Evolutionary conservation across 1,140 invertebrate genomes (phyloP).

Genomic region (Atopsyche davidsoni): DNA sequence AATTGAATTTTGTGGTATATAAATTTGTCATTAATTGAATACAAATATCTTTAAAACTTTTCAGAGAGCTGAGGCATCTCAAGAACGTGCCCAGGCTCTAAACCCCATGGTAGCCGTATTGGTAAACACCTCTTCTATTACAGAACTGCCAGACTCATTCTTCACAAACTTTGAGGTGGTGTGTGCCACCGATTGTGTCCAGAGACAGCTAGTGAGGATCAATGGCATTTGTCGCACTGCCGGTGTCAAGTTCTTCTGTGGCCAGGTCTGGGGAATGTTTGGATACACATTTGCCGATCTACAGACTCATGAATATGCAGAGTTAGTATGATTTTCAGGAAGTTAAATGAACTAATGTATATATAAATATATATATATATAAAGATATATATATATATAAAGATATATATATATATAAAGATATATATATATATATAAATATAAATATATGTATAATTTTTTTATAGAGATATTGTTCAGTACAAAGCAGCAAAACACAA

Average conservation of each 20-base stretch:
- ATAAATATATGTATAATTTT: neutral
- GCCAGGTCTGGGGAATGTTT: conserved; percentile 90
- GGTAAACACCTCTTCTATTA: conserved; percentile 59
- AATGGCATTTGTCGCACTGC: conserved; percentile 73
- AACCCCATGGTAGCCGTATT: conserved; percentile 90
- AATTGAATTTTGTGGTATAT: too few relatives aligned
- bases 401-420: neutral
- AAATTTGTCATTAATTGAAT: too few relatives aligned
- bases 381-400: too few relatives aligned
- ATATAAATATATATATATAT: too few relatives aligned
- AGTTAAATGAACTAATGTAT: too few relatives aligned
- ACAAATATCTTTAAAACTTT: conserved; percentile 30
- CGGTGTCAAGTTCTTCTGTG: conserved; percentile 80
- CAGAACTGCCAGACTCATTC: conserved; percentile 62
- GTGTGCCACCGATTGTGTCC: conserved; percentile 68
- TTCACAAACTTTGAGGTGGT: conserved; percentile 82
- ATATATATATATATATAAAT: neutral
- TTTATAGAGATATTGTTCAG: conserved; percentile 46
- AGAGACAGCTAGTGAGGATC: conserved; percentile 65
- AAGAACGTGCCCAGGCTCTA: conserved; percentile 68
- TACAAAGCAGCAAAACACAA: conserved; percentile 53
- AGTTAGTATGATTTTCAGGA: too few relatives aligned
- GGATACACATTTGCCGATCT: conserved; percentile 90
- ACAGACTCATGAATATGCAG: conserved; percentile 76
- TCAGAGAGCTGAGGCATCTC: conserved; percentile 77